These are phyloP conservation scores for Melanotaenia parkinsoni DNA, from an alignment of 2,797 vertebrate species.

Conservation along the genomic window DNA sequence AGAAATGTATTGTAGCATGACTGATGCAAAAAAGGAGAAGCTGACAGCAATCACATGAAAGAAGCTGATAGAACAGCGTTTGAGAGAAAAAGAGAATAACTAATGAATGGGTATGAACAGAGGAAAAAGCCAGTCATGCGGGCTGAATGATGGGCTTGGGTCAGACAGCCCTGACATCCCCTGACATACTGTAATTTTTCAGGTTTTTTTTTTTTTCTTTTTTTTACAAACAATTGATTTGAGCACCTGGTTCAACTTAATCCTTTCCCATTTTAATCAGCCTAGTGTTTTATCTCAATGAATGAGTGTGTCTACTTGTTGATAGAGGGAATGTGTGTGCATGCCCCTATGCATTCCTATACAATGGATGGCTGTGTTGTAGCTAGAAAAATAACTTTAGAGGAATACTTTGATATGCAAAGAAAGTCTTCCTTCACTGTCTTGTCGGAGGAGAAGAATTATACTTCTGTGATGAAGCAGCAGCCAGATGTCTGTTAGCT, in stretches of 20 bases:
- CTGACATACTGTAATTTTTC: constrained; percentile 62
- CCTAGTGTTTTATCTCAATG: constrained; percentile 66
- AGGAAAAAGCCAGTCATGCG: constrained; percentile 55
- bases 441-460: not conserved
- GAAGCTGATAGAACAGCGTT: constrained; percentile 6
- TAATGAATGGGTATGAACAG: constrained; percentile 62
- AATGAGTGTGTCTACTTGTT: constrained; percentile 45
- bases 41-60: constrained; percentile 32
- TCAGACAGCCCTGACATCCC: constrained; percentile 45
- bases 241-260: constrained; percentile 69
- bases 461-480: not conserved
- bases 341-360: constrained; percentile 29
- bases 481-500: not conserved
- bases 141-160: constrained; percentile 48
- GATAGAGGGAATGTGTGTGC: constrained; percentile 29
- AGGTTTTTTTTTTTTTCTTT: not conserved
- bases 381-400: constrained; percentile 26
- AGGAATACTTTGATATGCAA: constrained; percentile 9
- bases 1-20: constrained; percentile 13
- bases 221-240: constrained; percentile 69
- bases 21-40: constrained; percentile 4
- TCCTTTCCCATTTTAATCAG: constrained; percentile 78
- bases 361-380: constrained; percentile 37
- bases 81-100: constrained; percentile 34
- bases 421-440: not conserved